phyloP scores from a whole-genome alignment of 1,140 invertebrate genomes.

The Chrysoperla carnea region DNA sequence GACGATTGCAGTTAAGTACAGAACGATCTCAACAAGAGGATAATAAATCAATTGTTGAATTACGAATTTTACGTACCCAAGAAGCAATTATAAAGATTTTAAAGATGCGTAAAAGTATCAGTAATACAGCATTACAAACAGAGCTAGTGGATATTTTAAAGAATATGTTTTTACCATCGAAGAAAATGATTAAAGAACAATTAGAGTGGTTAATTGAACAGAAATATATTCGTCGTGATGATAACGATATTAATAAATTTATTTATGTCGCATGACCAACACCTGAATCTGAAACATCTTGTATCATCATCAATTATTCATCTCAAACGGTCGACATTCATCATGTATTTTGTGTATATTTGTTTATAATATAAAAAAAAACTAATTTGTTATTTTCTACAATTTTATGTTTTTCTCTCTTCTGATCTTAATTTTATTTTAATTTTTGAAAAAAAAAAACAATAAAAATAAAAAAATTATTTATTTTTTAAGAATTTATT shows the following conservation, averaged over 20 bases:
- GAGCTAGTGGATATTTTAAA: constrained; percentile 96
- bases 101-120: constrained; percentile 92
- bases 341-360: no score
- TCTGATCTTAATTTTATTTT: no score
- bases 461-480: no score
- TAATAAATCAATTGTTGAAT: constrained; percentile 92
- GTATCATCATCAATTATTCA: no score
- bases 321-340: no score
- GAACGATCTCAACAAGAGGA: constrained; percentile 92
- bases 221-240: constrained; percentile 91
- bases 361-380: no score
- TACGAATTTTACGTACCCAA: constrained; percentile 79
- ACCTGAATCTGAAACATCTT: no score
- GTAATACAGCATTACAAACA: constrained; percentile 85
- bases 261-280: constrained; percentile 82
- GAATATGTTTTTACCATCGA: constrained; percentile 97
- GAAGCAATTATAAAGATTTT: constrained; percentile 98
- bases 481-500: no score
- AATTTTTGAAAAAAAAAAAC: no score
- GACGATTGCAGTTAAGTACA: constrained; percentile 82
- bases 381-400: no score
- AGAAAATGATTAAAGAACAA: constrained; percentile 99
- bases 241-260: constrained; percentile 95
- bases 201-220: constrained; percentile 98
- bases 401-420: no score